A percentile compares a stretch with the other conserved stretches of the same genome.
Evolutionary conservation across 2,797 vertebrate genomes (phyloP).

Genomic region (Acanthurus leucopareius): DNA sequence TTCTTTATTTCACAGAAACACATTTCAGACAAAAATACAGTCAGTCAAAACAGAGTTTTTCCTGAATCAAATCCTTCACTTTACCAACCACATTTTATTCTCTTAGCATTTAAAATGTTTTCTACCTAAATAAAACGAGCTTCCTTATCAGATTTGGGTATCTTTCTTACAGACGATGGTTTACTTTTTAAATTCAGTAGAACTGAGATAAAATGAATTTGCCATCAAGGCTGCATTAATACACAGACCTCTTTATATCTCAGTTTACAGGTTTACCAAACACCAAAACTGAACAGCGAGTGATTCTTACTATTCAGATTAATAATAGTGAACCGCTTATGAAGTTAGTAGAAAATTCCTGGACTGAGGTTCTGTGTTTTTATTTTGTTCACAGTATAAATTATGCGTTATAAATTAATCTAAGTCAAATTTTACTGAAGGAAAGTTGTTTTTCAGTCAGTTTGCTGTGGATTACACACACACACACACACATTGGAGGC

Average conservation of each 20-base stretch:
- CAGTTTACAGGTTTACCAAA: background rate
- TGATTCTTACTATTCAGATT: background rate
- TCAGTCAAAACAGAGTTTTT: background rate
- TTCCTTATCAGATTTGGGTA: no score
- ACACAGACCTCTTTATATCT: no score
- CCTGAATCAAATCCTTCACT: no score
- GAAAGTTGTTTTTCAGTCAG: no score
- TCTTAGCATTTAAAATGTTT: background rate
- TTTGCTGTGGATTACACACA: no score
- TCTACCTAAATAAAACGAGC: background rate
- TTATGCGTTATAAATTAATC: background rate
- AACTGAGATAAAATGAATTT: background rate
- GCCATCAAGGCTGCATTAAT: background rate
- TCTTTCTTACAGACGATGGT: no score
- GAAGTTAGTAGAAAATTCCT: no score
- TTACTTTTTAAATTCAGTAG: no score
- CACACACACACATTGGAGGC: background rate
- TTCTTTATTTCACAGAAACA: slow-evolving; percentile 6
- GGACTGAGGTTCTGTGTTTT: no score
- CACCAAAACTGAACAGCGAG: background rate
- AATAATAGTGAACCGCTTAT: background rate
- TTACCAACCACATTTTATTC: background rate
- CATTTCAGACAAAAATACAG: background rate
- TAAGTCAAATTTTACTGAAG: background rate
- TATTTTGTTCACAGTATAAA: no score